Evolutionary conservation across 2,113 vertebrate species (phyloP).

Genomic region (Stigmatopora nigra): DNA sequence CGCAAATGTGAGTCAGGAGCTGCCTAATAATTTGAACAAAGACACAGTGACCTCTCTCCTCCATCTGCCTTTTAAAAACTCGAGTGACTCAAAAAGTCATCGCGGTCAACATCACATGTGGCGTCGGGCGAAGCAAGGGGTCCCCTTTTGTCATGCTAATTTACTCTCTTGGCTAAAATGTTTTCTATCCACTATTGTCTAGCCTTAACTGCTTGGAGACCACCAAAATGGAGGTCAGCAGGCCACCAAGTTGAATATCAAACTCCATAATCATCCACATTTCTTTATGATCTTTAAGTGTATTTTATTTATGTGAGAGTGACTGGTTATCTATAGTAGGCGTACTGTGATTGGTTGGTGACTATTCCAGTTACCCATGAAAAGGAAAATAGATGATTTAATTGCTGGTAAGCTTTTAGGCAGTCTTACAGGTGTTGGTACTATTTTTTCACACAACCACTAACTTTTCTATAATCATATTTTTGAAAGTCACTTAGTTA

Average conservation of each 20-base stretch:
- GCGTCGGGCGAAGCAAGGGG: slow-evolving; percentile 56
- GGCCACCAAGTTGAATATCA: background rate
- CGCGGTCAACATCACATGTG: slow-evolving; percentile 54
- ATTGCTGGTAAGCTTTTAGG: too few relatives aligned
- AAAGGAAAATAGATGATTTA: too few relatives aligned
- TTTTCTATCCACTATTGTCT: slow-evolving; percentile 52
- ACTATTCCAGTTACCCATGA: too few relatives aligned
- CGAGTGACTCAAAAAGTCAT: slow-evolving; percentile 56
- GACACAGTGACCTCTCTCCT: slow-evolving; percentile 58
- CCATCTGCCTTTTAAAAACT: slow-evolving; percentile 67
- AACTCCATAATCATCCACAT: background rate
- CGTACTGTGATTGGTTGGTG: too few relatives aligned
- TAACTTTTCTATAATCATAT: too few relatives aligned
- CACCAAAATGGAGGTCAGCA: background rate
- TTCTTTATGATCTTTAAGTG: background rate
- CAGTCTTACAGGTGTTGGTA: too few relatives aligned
- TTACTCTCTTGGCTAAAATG: slow-evolving; percentile 44
- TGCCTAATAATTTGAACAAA: slow-evolving; percentile 76
- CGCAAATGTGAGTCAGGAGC: slow-evolving; percentile 61
- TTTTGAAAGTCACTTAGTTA: too few relatives aligned
- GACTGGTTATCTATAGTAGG: too few relatives aligned
- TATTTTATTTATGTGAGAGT: too few relatives aligned
- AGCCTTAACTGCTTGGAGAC: slow-evolving; percentile 23
- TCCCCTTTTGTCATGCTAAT: slow-evolving; percentile 78
- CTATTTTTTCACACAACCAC: too few relatives aligned